A percentile compares a stretch with the other conserved stretches of the same genome.
Evolutionary conservation across 1,140 invertebrate species (phyloP).

Genomic region (Macrocentrus cingulum): DNA sequence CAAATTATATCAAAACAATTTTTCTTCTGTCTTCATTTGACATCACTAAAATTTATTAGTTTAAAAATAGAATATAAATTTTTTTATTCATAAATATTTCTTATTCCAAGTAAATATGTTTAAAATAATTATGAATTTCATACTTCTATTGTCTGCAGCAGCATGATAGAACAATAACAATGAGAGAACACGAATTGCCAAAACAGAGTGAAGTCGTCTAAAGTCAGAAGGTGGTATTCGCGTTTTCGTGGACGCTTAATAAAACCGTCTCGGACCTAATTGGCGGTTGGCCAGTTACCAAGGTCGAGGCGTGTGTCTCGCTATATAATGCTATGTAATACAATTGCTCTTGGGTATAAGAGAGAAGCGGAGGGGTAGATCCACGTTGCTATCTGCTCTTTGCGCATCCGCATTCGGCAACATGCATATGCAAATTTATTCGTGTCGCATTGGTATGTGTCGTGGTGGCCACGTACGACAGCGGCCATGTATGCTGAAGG

Average conservation of each 20-base stretch:
- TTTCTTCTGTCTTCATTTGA: too few species aligned
- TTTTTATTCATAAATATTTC: too few species aligned
- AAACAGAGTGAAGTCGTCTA: too few species aligned
- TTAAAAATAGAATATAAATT: too few species aligned
- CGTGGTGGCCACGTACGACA: slow-evolving; percentile 15
- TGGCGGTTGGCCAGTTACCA: slow-evolving; percentile 32
- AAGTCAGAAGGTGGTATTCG: not conserved
- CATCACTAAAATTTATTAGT: too few species aligned
- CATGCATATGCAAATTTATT: slow-evolving; percentile 61
- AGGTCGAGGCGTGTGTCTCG: slow-evolving; percentile 25
- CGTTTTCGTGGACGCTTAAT: slow-evolving; percentile 13
- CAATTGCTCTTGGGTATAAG: slow-evolving; percentile 18
- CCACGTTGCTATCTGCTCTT: not conserved
- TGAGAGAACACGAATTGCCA: too few species aligned
- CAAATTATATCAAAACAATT: too few species aligned
- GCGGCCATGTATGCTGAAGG: slow-evolving; percentile 8
- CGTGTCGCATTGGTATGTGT: slow-evolving; percentile 47
- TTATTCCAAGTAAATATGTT: too few species aligned
- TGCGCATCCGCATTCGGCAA: slow-evolving; percentile 47
- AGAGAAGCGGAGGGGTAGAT: not conserved
- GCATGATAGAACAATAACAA: too few species aligned
- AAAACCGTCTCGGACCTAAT: slow-evolving; percentile 34
- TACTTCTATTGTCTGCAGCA: too few species aligned
- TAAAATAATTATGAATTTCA: too few species aligned
- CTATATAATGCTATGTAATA: not conserved